Percentiles rank a stretch among this genome's conserved stretches.
Evolutionary conservation across 1,140 invertebrate genomes (phyloP).

Genomic region (Macrobrachium rosenbergii): DNA sequence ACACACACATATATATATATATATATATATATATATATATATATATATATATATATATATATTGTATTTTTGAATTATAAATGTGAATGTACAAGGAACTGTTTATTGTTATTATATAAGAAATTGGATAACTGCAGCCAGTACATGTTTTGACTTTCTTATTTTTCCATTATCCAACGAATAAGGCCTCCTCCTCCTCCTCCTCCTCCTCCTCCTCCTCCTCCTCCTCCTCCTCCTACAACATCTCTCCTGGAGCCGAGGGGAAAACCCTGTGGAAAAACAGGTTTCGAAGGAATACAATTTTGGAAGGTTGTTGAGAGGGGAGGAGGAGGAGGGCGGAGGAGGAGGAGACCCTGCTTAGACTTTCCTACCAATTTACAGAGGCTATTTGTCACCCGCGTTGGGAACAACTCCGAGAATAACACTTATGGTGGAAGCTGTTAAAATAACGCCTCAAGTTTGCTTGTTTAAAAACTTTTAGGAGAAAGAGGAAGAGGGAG

Average conservation of each 20-base stretch:
- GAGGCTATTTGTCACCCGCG: constrained; percentile 27
- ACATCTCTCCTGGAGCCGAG: neutral
- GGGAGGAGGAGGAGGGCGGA: constrained; percentile 8
- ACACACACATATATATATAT: too few species aligned
- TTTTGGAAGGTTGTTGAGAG: neutral
- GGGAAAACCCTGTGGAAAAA: neutral
- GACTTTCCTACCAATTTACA: neutral
- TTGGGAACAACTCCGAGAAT: constrained; percentile 13
- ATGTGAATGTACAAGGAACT: too few species aligned
- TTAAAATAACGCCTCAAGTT: constrained; percentile 45
- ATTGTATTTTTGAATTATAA: too few species aligned
- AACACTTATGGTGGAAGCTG: constrained; percentile 36
- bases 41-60: too few species aligned
- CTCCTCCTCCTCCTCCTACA: too few species aligned
- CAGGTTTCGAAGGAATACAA: neutral
- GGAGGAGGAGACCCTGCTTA: neutral
- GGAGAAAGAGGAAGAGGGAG: neutral
- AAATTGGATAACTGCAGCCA: too few species aligned
- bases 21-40: too few species aligned
- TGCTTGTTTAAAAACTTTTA: constrained; percentile 50
- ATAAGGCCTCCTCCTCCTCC: too few species aligned
- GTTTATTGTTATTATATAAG: too few species aligned
- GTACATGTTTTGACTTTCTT: too few species aligned
- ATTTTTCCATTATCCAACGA: too few species aligned
- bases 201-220: too few species aligned